Base-by-base conservation (phyloP, 2,888 invertebrate species). In the Drosophila subsilvestris region DNA sequence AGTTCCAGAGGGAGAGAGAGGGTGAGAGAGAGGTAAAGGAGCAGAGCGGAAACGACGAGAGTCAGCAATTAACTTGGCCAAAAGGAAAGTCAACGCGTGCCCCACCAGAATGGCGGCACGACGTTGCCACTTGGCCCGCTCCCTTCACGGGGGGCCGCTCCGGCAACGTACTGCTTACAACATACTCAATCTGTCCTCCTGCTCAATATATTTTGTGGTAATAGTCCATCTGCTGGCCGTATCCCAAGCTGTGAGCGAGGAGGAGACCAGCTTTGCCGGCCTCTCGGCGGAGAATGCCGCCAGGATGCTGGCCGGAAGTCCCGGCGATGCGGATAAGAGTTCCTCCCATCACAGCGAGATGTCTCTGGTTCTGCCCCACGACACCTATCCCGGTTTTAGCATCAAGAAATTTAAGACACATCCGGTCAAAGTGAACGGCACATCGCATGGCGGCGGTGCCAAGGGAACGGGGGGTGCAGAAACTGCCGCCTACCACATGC, bases 301-400 rank as follows among this genome's bases (percentile, higher is more conserved):
- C 7, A 79, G 90, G 29, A 90, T 90, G 89, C 22, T 90, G 65
- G 89, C 90, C 22, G 89, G 90, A 20, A 86, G 85, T 63, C 79
- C 79, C 3, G 77, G 77, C 1, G 88, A 86, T 8, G 12, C 59
- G 58, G 80, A 79, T 22, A 74, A 57, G 18, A 42, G 63, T 2
- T 63, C 70, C 3, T 53, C 57, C 58, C 61, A 68, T 9, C 84
- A 78, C 66, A 91, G 91, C 68, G 91, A 90, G 51, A 89, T 92
- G 89, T 92, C 92, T 14, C 79, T 92, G 73, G 95, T 97, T 88
- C 94, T 97, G 90, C 97, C 97, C 55, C 97, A 97, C 92, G 97
- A 98, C 91, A 96, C 96, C 81, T 96, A 97, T 91, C 97, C 97
- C 3, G 97, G 97, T 55, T 97, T 96, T 93, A 96, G 96, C 91